Percentiles rank a stretch among this genome's conserved stretches.
phyloP scores from a whole-genome alignment of 2,797 vertebrate genomes.

The Austrolebias charrua region DNA sequence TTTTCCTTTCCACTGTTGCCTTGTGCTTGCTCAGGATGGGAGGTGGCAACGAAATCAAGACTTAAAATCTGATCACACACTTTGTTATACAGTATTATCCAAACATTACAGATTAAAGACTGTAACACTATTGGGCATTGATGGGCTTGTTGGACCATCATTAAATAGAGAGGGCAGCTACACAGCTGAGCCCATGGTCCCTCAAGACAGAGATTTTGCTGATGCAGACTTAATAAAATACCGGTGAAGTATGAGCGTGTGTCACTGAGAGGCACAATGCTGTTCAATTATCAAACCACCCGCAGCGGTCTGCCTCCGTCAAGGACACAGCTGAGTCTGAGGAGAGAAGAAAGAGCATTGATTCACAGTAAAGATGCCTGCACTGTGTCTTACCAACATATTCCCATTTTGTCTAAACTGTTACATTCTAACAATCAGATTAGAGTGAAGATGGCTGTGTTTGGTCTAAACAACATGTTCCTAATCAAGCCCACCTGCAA shows the following conservation, averaged over 20 bases:
- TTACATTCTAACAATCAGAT: not conserved
- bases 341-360: not conserved
- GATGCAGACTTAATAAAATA: constrained; percentile 38
- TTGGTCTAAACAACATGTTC: too few species aligned
- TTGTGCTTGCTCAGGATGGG: too few species aligned
- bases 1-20: too few species aligned
- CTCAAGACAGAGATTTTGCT: constrained; percentile 40
- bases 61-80: too few species aligned
- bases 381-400: not conserved
- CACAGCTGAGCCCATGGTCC: constrained; percentile 37
- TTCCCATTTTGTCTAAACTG: not conserved
- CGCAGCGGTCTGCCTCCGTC: constrained; percentile 18
- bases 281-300: constrained; percentile 46
- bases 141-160: constrained; percentile 4
- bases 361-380: not conserved
- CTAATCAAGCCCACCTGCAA: too few species aligned
- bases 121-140: too few species aligned
- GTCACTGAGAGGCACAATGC: constrained; percentile 18
- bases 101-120: too few species aligned
- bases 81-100: too few species aligned
- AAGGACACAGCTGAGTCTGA: constrained; percentile 17
- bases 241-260: constrained; percentile 1
- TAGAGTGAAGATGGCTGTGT: too few species aligned
- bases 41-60: too few species aligned
- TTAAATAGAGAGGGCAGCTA: constrained; percentile 62